Evolutionary conservation across 2,888 invertebrate species (phyloP).

Genomic region (Sesia bembeciformis): DNA sequence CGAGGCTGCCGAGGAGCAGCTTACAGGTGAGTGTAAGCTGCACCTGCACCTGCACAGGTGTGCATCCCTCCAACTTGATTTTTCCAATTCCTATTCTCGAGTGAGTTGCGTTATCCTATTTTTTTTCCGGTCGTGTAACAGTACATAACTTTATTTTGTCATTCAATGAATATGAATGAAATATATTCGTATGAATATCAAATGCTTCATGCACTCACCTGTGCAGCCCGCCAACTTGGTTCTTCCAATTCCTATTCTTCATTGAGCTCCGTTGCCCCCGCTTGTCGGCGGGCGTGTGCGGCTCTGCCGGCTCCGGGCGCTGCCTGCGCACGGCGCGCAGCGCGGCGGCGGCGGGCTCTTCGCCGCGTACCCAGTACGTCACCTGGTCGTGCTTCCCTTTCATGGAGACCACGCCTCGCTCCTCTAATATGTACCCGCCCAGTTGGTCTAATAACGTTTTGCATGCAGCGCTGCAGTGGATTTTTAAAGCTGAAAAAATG

Average conservation of each 20-base stretch:
- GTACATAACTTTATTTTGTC: too few relatives aligned
- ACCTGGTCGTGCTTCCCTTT: conserved; percentile 87
- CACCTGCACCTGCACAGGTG: conserved; percentile 48
- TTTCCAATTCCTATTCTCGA: conserved; percentile 79
- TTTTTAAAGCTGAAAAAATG: conserved; percentile 78
- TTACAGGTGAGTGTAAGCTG: too few relatives aligned
- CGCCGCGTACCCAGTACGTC: conserved; percentile 89
- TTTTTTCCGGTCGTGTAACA: too few relatives aligned
- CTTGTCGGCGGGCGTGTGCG: conserved; percentile 24
- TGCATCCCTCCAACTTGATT: conserved; percentile 63
- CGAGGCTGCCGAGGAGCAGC: too few relatives aligned
- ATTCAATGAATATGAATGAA: too few relatives aligned
- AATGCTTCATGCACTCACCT: not conserved
- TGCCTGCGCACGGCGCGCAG: conserved; percentile 18
- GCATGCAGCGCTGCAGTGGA: conserved; percentile 87
- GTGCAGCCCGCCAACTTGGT: conserved; percentile 59
- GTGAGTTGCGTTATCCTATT: conserved; percentile 39
- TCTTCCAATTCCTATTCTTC: conserved; percentile 78
- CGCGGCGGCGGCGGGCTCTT: conserved; percentile 77
- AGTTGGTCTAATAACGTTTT: conserved; percentile 79
- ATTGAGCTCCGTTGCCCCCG: conserved; percentile 72
- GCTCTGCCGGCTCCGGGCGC: conserved; percentile 7
- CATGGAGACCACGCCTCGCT: conserved; percentile 85
- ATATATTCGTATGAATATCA: too few relatives aligned
- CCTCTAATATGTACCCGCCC: conserved; percentile 84